phyloP scores from a whole-genome alignment of 2,888 invertebrate species.

The Therioaphis trifolii region DNA sequence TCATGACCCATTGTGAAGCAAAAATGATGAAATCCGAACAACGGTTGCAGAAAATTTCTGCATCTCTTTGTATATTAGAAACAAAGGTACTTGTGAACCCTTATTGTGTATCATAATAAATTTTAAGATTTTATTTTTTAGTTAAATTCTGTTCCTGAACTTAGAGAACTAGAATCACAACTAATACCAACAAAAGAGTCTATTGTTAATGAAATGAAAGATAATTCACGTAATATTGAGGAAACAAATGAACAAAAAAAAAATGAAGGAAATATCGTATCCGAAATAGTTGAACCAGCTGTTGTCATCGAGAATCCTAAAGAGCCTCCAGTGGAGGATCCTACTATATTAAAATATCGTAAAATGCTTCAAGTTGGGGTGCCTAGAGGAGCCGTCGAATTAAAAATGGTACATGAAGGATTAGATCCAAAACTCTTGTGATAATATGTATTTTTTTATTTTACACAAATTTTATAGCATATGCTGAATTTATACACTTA shows the following conservation, averaged over 20 bases:
- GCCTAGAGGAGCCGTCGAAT: slow-evolving; percentile 82
- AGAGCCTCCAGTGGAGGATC: slow-evolving; percentile 19
- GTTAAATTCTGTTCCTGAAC: slow-evolving; percentile 73
- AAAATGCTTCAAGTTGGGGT: slow-evolving; percentile 93
- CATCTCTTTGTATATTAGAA: slow-evolving; percentile 86
- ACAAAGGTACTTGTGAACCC: slow-evolving; percentile 76
- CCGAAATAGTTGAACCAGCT: slow-evolving; percentile 19
- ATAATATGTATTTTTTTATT: slow-evolving; percentile 40
- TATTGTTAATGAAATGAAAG: neutral
- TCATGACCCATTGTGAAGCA: slow-evolving; percentile 86
- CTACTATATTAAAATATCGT: slow-evolving; percentile 61
- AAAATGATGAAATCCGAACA: slow-evolving; percentile 85
- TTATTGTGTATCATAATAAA: slow-evolving; percentile 57
- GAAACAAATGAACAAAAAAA: slow-evolving; percentile 40
- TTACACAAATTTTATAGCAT: slow-evolving; percentile 10
- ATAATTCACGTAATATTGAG: slow-evolving; percentile 19
- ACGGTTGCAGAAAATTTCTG: slow-evolving; percentile 88
- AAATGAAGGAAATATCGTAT: slow-evolving; percentile 34
- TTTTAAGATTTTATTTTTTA: slow-evolving; percentile 66
- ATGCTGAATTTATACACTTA: neutral
- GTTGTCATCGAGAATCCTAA: slow-evolving; percentile 18
- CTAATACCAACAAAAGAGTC: neutral
- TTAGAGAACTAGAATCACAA: slow-evolving; percentile 67
- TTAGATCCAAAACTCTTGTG: slow-evolving; percentile 80
- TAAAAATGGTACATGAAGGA: slow-evolving; percentile 87